These are phyloP conservation scores for Leuciscus idus DNA, from an alignment of 2,113 vertebrate species.

Conservation along the genomic window DNA sequence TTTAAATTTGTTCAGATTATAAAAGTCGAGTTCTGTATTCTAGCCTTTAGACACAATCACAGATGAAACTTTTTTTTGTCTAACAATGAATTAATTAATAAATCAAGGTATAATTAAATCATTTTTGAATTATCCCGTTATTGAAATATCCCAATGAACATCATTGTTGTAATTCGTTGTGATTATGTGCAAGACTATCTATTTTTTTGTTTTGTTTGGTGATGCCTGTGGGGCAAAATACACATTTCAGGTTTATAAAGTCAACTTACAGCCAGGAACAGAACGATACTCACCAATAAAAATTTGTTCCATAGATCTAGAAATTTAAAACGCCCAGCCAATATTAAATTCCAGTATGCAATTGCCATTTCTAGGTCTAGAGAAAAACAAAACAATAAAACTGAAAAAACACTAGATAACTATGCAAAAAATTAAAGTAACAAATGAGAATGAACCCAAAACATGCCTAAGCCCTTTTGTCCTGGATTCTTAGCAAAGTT, in stretches of 20 bases:
- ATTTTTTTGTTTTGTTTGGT: not conserved
- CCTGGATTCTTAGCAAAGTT: conserved; percentile 94
- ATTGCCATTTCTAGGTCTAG: conserved; percentile 97
- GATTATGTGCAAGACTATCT: not conserved
- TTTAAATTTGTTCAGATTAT: not conserved
- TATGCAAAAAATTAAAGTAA: not conserved
- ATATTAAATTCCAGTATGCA: conserved; percentile 95
- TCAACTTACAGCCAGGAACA: not conserved
- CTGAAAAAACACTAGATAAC: not conserved
- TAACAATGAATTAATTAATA: too few species aligned
- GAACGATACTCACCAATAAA: conserved; percentile 86
- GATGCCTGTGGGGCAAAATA: not conserved
- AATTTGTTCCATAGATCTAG: conserved; percentile 94
- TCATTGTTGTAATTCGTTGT: not conserved
- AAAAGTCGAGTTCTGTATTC: not conserved
- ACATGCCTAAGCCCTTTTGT: conserved; percentile 93
- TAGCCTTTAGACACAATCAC: not conserved
- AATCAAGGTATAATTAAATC: too few species aligned
- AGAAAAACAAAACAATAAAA: conserved; percentile 48
- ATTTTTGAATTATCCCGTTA: too few species aligned
- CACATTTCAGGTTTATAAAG: not conserved
- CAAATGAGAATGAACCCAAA: not conserved
- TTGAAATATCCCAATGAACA: not conserved
- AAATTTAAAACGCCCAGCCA: conserved; percentile 94
- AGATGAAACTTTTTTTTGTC: too few species aligned